phyloP scores from a whole-genome alignment of 2,113 vertebrate genomes.

The Macquaria australasica region DNA sequence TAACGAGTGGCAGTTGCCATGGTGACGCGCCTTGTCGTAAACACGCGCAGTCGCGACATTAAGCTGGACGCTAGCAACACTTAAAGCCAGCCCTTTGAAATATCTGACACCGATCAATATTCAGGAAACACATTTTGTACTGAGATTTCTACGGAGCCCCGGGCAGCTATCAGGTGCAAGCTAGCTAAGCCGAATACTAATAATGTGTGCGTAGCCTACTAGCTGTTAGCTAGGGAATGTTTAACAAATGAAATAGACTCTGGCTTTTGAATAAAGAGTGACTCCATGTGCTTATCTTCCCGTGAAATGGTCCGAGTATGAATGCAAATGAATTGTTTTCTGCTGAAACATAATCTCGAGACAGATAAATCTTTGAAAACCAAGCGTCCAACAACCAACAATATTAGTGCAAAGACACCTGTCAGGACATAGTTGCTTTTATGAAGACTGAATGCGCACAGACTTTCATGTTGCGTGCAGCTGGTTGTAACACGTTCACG shows the following conservation, averaged over 20 bases:
- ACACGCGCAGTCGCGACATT: no score
- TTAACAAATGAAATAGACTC: neutral
- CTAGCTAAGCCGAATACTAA: neutral
- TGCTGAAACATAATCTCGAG: no score
- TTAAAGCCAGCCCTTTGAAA: neutral
- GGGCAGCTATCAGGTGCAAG: neutral
- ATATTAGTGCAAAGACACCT: no score
- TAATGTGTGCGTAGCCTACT: neutral
- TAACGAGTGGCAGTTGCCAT: neutral
- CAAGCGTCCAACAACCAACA: neutral
- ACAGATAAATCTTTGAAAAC: neutral
- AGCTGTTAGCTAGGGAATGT: neutral
- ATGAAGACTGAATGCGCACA: no score
- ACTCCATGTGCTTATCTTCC: neutral
- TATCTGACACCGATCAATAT: neutral
- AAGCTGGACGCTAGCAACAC: neutral
- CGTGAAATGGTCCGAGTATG: no score
- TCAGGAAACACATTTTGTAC: neutral
- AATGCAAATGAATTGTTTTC: no score
- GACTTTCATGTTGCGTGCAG: neutral
- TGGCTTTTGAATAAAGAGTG: neutral
- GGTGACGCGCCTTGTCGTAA: neutral
- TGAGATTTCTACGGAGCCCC: neutral
- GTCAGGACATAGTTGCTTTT: neutral
- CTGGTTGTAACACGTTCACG: neutral